A percentile compares a stretch with the other conserved stretches of the same genome.
Evolutionary conservation across 2,888 invertebrate genomes (phyloP).

Genomic region (Oeneis ivallda): DNA sequence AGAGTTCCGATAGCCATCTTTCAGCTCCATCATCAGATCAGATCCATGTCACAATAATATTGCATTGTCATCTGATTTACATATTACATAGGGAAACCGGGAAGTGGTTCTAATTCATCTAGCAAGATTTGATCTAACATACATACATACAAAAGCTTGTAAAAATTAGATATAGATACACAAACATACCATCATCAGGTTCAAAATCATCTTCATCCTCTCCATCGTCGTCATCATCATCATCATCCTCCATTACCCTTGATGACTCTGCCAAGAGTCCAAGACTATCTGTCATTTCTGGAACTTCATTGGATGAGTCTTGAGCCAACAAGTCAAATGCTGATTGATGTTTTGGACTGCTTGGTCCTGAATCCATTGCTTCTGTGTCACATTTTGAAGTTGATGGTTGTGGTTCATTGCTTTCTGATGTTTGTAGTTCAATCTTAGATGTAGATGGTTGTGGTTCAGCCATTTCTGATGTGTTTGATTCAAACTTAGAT

Average conservation of each 20-base stretch:
- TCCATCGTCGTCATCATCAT: slow-evolving; percentile 49
- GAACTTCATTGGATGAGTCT: slow-evolving; percentile 40
- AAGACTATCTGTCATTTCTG: slow-evolving; percentile 61
- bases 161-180: background rate
- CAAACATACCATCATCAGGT: slow-evolving; percentile 50
- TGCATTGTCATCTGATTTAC: too few relatives aligned
- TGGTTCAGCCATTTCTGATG: slow-evolving; percentile 12
- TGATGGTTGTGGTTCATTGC: slow-evolving; percentile 37
- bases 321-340: slow-evolving; percentile 24
- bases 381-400: slow-evolving; percentile 27
- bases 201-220: slow-evolving; percentile 51
- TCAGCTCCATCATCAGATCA: too few relatives aligned
- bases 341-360: slow-evolving; percentile 13
- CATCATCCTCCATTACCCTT: slow-evolving; percentile 62
- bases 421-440: background rate
- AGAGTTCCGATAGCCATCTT: too few relatives aligned
- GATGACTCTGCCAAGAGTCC: slow-evolving; percentile 70
- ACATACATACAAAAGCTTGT: too few relatives aligned
- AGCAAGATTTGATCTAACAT: too few relatives aligned
- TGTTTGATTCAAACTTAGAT: slow-evolving; percentile 2
- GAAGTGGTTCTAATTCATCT: too few relatives aligned
- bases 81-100: too few relatives aligned
- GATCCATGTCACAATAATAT: too few relatives aligned
- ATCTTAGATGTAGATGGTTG: background rate
- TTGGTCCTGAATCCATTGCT: background rate